Base-by-base conservation (phyloP, 2,113 vertebrate species). In the Clarias batrachus region DNA sequence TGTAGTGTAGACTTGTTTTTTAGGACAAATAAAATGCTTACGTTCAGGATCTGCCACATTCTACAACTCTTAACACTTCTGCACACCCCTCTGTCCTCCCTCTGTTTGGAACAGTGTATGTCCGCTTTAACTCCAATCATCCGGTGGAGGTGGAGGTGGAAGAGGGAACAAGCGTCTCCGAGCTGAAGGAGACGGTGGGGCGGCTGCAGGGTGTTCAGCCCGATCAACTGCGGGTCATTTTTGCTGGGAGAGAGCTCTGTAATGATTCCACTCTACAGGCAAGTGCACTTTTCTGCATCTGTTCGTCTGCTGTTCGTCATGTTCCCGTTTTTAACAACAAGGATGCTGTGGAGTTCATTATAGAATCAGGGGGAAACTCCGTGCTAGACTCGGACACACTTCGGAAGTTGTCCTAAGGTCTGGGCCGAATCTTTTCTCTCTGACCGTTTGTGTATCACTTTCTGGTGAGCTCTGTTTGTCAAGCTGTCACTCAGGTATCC, bases 41-140 rank as follows among this genome's bases (percentile, higher is more conserved):
- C 14, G 12, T n/a, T 78, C 14, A 57, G 56, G 25, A 17, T 30
- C 76, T 77, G 4, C 23, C 56, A 56, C 5, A 30, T 77, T 54
- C 7, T 77, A 54, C 25, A 77, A 52, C 13, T 3, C 56, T 65
- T 25, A 63, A 63, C 1, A 0, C 17, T 56, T 48, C 30, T 30
- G 16, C 27, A 60, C 25, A 54, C 57, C 25, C 27, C 16, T 25
- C 33, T 77, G 57, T n/a, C 12, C 9, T 54, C n/a, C 62, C 17
- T 81, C 88, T 91, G 87, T 93, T 81, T 92, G 68, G 30, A 85
- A 85, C 91, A 97, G 96, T 97, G 89, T 96, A 96, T 76, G 94
- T 97, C 90, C 95, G 95, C 91, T 97, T 96, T 93, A 96, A 96
- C 95, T 96, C 95, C 91, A 96, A 93, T 91, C 94, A 96, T 30